phyloP scores from a whole-genome alignment of 2,888 invertebrate species.

The Melolontha melolontha region DNA sequence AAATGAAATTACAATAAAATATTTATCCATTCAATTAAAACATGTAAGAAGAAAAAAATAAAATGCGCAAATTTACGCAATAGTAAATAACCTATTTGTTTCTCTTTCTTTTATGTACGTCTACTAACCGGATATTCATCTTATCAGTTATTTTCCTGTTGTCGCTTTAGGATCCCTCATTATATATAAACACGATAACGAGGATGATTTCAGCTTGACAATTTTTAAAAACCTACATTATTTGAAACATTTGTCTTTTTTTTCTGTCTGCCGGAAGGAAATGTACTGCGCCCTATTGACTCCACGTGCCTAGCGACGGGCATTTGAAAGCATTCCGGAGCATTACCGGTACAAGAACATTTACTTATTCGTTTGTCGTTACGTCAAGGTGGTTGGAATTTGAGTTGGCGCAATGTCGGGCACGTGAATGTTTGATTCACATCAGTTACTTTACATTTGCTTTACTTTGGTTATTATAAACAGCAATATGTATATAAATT shows the following conservation, averaged over 20 bases:
- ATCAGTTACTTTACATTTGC: slow-evolving; percentile 34
- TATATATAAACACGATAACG: slow-evolving; percentile 37
- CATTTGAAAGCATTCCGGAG: slow-evolving; percentile 34
- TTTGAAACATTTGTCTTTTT: neutral
- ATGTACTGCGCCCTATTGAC: slow-evolving; percentile 48
- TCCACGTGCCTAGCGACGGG: slow-evolving; percentile 53
- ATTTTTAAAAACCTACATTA: slow-evolving; percentile 25
- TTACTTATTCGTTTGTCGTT: slow-evolving; percentile 48
- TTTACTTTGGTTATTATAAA: neutral
- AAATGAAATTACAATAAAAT: too few relatives aligned
- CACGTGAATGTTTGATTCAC: slow-evolving; percentile 49
- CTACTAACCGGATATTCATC: slow-evolving; percentile 50
- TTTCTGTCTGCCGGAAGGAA: slow-evolving; percentile 39
- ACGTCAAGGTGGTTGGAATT: slow-evolving; percentile 46
- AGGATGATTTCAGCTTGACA: slow-evolving; percentile 45
- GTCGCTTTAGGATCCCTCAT: slow-evolving; percentile 26
- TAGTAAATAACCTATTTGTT: neutral
- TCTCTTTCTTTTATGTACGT: slow-evolving; percentile 17
- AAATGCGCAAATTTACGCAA: neutral
- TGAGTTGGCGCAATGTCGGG: slow-evolving; percentile 43
- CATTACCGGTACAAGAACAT: slow-evolving; percentile 52
- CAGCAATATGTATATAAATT: too few relatives aligned
- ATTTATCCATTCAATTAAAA: too few relatives aligned
- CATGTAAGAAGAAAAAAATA: too few relatives aligned
- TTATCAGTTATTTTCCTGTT: slow-evolving; percentile 58